A percentile compares a stretch with the other conserved stretches of the same genome.
Conservation (phyloP, 2,888 invertebrate genomes). For the Nesidiocoris tenuis region DNA sequence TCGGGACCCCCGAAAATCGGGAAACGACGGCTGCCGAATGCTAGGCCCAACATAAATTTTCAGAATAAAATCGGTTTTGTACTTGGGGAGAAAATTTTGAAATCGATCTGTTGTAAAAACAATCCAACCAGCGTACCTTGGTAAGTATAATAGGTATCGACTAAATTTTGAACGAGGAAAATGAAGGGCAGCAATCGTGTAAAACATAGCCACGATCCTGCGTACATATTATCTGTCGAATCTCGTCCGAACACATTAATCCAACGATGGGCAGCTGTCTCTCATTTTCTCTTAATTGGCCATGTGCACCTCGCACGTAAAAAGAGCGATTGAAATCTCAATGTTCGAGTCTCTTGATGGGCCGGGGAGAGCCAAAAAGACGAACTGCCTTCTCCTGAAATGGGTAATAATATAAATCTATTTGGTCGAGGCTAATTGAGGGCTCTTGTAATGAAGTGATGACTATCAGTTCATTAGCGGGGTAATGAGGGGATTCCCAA, state of each 20-base stretch:
- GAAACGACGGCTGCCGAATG: too few relatives aligned
- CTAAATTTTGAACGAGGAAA: too few relatives aligned
- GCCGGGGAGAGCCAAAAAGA: neutral
- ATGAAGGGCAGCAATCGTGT: too few relatives aligned
- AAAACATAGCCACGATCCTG: too few relatives aligned
- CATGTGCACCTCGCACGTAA: neutral
- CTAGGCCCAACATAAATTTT: too few relatives aligned
- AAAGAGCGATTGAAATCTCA: slow-evolving; percentile 14
- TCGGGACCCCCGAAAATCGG: too few relatives aligned
- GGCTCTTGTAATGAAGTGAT: slow-evolving; percentile 37
- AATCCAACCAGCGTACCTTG: too few relatives aligned
- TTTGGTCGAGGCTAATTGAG: slow-evolving; percentile 28
- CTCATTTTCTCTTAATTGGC: slow-evolving; percentile 18
- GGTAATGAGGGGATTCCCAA: slow-evolving; percentile 18
- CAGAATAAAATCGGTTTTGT: too few relatives aligned
- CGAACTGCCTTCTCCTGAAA: slow-evolving; percentile 10
- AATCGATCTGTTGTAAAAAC: too few relatives aligned
- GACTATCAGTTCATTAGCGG: slow-evolving; percentile 34
- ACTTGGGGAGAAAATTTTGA: too few relatives aligned
- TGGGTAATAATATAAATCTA: slow-evolving; percentile 33
- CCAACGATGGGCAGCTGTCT: neutral
- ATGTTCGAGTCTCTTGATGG: neutral
- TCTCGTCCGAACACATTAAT: neutral
- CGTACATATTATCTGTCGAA: neutral
- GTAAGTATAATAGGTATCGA: too few relatives aligned